Evolutionary conservation across 2,113 vertebrate genomes (phyloP).

Genomic region (Protomyctophum bolini): DNA sequence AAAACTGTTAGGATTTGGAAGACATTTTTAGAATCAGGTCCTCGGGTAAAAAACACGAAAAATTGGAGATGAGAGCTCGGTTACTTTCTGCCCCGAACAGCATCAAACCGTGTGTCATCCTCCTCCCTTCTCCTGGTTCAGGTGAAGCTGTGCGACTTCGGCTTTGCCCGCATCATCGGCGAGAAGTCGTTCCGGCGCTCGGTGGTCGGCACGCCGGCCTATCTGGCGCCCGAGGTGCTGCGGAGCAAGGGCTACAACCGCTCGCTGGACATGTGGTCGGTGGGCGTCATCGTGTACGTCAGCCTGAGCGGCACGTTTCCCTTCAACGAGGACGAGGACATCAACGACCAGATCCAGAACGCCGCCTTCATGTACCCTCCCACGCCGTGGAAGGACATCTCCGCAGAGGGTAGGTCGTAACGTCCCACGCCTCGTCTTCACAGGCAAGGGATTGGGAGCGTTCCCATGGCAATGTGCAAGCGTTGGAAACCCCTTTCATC

Average conservation of each 20-base stretch:
- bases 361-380: slow-evolving; percentile 98
- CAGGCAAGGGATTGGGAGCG: too few species aligned
- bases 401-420: slow-evolving; percentile 86
- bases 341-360: slow-evolving; percentile 98
- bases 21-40: too few species aligned
- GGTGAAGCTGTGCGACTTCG: slow-evolving; percentile 98
- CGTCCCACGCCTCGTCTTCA: background rate
- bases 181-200: slow-evolving; percentile 97
- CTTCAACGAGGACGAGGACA: slow-evolving; percentile 98
- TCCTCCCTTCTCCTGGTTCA: slow-evolving; percentile 53
- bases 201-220: slow-evolving; percentile 95
- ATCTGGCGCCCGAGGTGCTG: slow-evolving; percentile 94
- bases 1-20: too few species aligned
- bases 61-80: too few species aligned
- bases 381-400: slow-evolving; percentile 96
- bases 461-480: too few species aligned
- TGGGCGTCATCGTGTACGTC: slow-evolving; percentile 96
- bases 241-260: slow-evolving; percentile 98
- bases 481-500: too few species aligned
- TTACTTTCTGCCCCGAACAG: too few species aligned
- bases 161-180: slow-evolving; percentile 97
- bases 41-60: too few species aligned
- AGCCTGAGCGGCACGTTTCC: slow-evolving; percentile 97
- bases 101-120: background rate
- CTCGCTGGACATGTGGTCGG: slow-evolving; percentile 98